These are phyloP conservation scores for Gryllus bimaculatus DNA, from an alignment of 1,140 invertebrate species.

Conservation along the genomic window DNA sequence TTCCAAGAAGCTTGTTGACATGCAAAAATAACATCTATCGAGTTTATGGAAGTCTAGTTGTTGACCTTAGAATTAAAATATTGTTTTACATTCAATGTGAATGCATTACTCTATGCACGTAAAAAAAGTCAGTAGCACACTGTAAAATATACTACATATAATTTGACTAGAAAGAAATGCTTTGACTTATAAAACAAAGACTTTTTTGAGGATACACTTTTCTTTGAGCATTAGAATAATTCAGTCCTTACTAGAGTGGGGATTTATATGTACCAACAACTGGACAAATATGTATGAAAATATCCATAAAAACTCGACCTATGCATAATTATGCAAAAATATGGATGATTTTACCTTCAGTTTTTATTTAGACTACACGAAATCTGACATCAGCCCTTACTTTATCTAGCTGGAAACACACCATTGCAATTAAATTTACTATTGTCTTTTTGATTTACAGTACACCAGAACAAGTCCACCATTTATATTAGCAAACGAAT, in stretches of 20 bases:
- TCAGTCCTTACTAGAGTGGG: background rate
- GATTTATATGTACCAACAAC: background rate
- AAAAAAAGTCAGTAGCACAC: background rate
- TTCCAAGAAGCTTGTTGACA: background rate
- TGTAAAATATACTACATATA: background rate
- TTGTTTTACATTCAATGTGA: no score
- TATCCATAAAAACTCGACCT: background rate
- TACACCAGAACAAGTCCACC: background rate
- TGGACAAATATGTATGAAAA: slow-evolving; percentile 1
- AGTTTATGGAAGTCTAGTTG: background rate
- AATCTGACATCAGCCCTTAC: background rate
- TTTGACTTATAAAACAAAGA: background rate
- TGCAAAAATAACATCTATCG: background rate
- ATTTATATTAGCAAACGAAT: background rate
- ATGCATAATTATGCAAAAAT: slow-evolving; percentile 1
- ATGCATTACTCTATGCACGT: background rate
- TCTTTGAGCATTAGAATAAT: background rate
- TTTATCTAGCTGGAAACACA: background rate
- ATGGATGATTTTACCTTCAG: background rate
- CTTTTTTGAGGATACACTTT: background rate
- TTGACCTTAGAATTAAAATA: background rate
- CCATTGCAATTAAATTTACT: background rate
- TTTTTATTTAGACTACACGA: background rate
- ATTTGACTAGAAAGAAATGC: background rate
- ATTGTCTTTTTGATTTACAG: background rate